These are phyloP conservation scores for Allobates femoralis DNA, from an alignment of 2,797 vertebrate species.

Conservation along the genomic window DNA sequence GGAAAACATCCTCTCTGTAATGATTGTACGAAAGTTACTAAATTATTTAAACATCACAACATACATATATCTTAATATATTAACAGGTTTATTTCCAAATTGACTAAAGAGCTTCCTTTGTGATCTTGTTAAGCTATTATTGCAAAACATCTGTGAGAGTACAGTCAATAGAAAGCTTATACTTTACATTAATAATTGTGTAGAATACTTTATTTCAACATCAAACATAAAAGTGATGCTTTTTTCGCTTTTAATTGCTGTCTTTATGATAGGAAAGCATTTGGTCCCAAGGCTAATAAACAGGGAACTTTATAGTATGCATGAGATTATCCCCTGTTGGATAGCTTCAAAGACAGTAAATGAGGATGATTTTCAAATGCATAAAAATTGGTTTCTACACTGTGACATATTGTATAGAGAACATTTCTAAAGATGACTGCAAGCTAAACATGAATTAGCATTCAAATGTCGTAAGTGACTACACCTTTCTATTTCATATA, in stretches of 20 bases:
- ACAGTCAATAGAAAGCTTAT: slow-evolving; percentile 64
- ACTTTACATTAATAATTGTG: slow-evolving; percentile 69
- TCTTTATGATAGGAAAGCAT: slow-evolving; percentile 70
- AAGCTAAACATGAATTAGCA: slow-evolving; percentile 41
- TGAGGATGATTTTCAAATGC: slow-evolving; percentile 63
- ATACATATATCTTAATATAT: slow-evolving; percentile 45
- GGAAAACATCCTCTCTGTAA: slow-evolving; percentile 10
- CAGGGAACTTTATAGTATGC: slow-evolving; percentile 58
- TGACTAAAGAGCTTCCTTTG: slow-evolving; percentile 36
- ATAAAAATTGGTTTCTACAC: slow-evolving; percentile 67
- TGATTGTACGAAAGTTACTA: slow-evolving; percentile 9
- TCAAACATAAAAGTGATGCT: slow-evolving; percentile 68
- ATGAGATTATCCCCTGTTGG: slow-evolving; percentile 66
- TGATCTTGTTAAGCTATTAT: slow-evolving; percentile 55
- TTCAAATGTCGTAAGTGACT: slow-evolving; percentile 20
- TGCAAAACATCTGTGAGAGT: slow-evolving; percentile 59
- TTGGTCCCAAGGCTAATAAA: slow-evolving; percentile 68
- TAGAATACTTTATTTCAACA: slow-evolving; percentile 67
- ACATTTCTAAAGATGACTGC: slow-evolving; percentile 62
- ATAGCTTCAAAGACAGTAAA: slow-evolving; percentile 71
- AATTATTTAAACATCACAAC: slow-evolving; percentile 34
- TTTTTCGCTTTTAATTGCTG: slow-evolving; percentile 70
- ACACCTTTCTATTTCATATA: slow-evolving; percentile 47
- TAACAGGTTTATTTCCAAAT: slow-evolving; percentile 47
- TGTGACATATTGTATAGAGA: slow-evolving; percentile 69